Percentiles rank a stretch among this genome's conserved stretches.
These are phyloP conservation scores for Dolichoris vasculosae DNA, from an alignment of 1,140 invertebrate genomes.

Conservation along the genomic window DNA sequence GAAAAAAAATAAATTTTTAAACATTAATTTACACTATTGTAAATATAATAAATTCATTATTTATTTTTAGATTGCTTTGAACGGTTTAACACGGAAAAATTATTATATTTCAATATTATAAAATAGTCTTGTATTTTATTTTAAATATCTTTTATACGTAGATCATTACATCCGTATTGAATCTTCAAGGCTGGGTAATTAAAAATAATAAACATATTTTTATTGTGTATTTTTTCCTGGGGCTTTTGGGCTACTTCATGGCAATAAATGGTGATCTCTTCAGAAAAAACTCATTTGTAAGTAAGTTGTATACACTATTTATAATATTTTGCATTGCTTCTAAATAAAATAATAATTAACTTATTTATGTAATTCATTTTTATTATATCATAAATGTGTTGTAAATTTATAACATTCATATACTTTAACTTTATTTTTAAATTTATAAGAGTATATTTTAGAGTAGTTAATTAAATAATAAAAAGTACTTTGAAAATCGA, in stretches of 20 bases:
- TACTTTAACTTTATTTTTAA: too few species aligned
- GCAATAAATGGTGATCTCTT: not conserved
- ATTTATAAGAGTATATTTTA: too few species aligned
- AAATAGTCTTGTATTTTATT: not conserved
- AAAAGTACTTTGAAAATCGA: too few species aligned
- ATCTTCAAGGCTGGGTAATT: not conserved
- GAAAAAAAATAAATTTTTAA: not conserved
- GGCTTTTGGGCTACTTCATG: constrained; percentile 1
- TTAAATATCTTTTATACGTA: not conserved
- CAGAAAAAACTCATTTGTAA: constrained; percentile 3
- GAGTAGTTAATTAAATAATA: too few species aligned
- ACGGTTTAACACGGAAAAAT: not conserved
- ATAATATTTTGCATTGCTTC: not conserved
- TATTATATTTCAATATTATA: not conserved
- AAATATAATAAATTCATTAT: not conserved
- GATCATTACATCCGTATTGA: not conserved
- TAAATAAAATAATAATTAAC: too few species aligned
- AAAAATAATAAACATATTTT: not conserved
- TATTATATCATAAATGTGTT: too few species aligned
- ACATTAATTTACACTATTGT: not conserved
- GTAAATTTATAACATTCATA: too few species aligned
- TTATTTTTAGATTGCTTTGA: not conserved
- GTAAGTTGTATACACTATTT: not conserved
- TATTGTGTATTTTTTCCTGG: not conserved
- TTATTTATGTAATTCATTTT: too few species aligned